Base-by-base conservation (phyloP, 1,140 invertebrate species). In the Zaprionus capensis region DNA sequence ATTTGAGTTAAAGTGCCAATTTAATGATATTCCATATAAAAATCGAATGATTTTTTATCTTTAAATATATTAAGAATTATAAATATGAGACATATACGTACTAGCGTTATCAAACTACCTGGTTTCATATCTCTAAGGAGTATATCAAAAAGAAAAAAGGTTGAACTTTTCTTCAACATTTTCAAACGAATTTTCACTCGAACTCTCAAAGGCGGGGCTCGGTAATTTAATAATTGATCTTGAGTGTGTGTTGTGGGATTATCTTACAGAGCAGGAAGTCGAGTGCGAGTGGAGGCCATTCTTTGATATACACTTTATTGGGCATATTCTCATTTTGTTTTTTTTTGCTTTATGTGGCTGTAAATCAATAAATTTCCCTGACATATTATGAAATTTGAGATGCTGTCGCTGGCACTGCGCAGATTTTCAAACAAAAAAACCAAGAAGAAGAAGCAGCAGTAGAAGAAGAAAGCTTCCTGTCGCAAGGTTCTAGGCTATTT, bases 371-470 rank as follows among this genome's bases (percentile, higher is more conserved):
- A 71, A 63, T 73, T 71, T 76, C 69, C 49, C 53, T 75, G 36
- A 71, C 82, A 80, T 70, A 78, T 84, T 88, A 88, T 88, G 84
- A 90, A 88, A 88, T 67, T 58, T 51, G 84, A 88, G 66, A 66
- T 67, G 28, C 44, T 59, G 73, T 53, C 49, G 28, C 28, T 51
- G 49, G 9, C 41, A 63, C 46, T 82, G 58, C 53, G 78, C 69
- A 85, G 78, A 71, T 81, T 55, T 66, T 34, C 46, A 68, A 73
- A 61, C 62, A 46, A 63, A 64, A 64, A 58, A 63, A 49, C 17
- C 2, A 31, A 31, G 4, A 36, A 58, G 38, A 66, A 44, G 34
- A 11, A 34, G 9, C 26, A 58, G 38, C 34, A 53, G 34, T 1
- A 17, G 3, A 17, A 41, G 38, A 41, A 41, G 31, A 63, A 64